phyloP scores from a whole-genome alignment of 2,888 invertebrate genomes.

The Cerceris rybyensis region DNA sequence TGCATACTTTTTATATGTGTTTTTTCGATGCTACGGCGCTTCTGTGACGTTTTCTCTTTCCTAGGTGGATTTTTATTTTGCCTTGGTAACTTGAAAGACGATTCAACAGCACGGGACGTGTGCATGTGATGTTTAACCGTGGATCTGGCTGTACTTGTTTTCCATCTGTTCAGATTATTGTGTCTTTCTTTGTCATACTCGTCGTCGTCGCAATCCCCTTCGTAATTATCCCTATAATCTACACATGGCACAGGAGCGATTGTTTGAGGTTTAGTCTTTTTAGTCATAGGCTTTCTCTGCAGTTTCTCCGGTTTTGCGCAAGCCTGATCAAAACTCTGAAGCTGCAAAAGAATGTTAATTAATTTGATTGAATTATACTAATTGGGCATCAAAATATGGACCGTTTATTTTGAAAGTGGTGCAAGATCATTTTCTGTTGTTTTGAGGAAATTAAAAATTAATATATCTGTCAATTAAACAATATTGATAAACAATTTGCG shows the following conservation, averaged over 20 bases:
- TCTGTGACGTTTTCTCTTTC: conserved; percentile 77
- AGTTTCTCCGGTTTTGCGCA: conserved; percentile 74
- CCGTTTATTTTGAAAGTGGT: too few species aligned
- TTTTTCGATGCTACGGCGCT: conserved; percentile 75
- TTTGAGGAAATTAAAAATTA: too few species aligned
- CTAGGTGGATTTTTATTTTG: conserved; percentile 74
- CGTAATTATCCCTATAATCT: conserved; percentile 82
- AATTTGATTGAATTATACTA: too few species aligned
- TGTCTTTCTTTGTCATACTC: conserved; percentile 77
- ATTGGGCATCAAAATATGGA: too few species aligned
- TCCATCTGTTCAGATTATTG: conserved; percentile 79
- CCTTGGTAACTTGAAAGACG: conserved; percentile 71
- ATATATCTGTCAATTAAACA: too few species aligned
- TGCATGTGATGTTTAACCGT: conserved; percentile 73
- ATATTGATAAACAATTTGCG: too few species aligned
- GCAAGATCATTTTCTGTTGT: too few species aligned
- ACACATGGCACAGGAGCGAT: conserved; percentile 71
- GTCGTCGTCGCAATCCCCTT: conserved; percentile 82
- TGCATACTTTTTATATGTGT: conserved; percentile 66
- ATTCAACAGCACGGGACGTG: conserved; percentile 67
- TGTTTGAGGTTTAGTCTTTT: conserved; percentile 75
- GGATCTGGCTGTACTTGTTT: conserved; percentile 75
- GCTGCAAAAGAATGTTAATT: conserved; percentile 1
- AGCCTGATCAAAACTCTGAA: conserved; percentile 68
- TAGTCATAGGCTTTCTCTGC: conserved; percentile 73